A percentile compares a stretch with the other conserved stretches of the same genome.
Evolutionary conservation across 2,888 invertebrate species (phyloP).

Genomic region (Lasius platythorax): DNA sequence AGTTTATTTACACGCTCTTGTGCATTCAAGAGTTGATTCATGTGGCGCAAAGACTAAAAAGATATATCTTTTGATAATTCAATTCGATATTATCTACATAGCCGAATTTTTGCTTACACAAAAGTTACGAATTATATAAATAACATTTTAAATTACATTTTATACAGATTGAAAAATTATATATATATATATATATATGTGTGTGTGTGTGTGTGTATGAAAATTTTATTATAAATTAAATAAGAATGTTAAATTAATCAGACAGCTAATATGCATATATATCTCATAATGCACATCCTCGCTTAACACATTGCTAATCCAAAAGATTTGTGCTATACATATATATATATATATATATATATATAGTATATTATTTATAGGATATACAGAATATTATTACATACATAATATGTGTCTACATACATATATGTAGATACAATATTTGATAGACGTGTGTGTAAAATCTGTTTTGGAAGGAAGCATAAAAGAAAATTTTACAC

Average conservation of each 20-base stretch:
- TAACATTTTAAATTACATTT: background rate
- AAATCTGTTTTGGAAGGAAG: background rate
- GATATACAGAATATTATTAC: background rate
- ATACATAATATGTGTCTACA: background rate
- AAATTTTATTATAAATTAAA: background rate
- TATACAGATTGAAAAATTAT: background rate
- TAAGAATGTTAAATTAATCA: background rate
- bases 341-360: background rate
- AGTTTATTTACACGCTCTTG: constrained; percentile 58
- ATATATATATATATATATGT: background rate
- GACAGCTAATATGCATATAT: no score
- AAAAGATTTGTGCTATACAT: background rate
- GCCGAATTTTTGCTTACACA: background rate
- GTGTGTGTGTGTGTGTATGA: no score
- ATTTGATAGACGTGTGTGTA: background rate
- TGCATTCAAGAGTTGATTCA: constrained; percentile 36
- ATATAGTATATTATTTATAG: background rate
- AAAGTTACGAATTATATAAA: background rate
- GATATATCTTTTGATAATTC: background rate
- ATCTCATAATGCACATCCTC: background rate
- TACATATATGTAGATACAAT: no score
- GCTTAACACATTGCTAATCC: background rate
- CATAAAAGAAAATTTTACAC: background rate
- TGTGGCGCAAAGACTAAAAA: background rate
- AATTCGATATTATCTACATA: background rate